A percentile compares a stretch with the other conserved stretches of the same genome.
Conservation (phyloP, 2,888 invertebrate genomes). For the Leptopterna dolabrata region DNA sequence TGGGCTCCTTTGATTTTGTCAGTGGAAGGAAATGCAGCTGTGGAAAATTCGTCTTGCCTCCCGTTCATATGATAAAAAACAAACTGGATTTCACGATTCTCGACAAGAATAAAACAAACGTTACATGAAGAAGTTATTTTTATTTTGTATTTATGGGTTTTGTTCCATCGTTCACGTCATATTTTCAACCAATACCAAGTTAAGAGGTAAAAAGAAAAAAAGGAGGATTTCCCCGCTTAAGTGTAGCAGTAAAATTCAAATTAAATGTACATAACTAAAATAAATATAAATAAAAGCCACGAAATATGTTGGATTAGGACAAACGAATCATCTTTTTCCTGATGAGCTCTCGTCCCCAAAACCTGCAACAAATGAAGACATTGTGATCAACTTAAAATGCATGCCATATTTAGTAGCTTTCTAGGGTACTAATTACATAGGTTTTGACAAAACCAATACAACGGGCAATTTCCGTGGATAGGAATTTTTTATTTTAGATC, state of each 20-base stretch:
- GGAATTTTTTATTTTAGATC: too few species aligned
- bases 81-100: constrained; percentile 70
- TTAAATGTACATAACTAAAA: neutral
- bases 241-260: neutral
- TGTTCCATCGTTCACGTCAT: neutral
- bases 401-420: too few species aligned
- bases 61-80: constrained; percentile 74
- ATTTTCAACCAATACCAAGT: neutral
- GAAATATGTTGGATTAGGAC: neutral
- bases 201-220: neutral
- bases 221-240: neutral
- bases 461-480: too few species aligned
- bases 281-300: neutral
- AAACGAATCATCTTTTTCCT: constrained; percentile 49
- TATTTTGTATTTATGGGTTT: neutral
- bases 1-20: constrained; percentile 77
- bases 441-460: too few species aligned
- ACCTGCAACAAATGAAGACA: constrained; percentile 9
- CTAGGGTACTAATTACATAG: too few species aligned
- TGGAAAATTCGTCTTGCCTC: constrained; percentile 70
- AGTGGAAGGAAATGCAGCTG: constrained; percentile 76
- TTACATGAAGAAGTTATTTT: constrained; percentile 32
- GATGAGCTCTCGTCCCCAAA: constrained; percentile 49
- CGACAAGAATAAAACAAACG: neutral
- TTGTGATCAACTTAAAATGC: too few species aligned